Evolutionary conservation across 2,888 invertebrate species (phyloP), one percentile per base, ranked within the genome.

Genomic region (Apodemia duryi): DNA sequence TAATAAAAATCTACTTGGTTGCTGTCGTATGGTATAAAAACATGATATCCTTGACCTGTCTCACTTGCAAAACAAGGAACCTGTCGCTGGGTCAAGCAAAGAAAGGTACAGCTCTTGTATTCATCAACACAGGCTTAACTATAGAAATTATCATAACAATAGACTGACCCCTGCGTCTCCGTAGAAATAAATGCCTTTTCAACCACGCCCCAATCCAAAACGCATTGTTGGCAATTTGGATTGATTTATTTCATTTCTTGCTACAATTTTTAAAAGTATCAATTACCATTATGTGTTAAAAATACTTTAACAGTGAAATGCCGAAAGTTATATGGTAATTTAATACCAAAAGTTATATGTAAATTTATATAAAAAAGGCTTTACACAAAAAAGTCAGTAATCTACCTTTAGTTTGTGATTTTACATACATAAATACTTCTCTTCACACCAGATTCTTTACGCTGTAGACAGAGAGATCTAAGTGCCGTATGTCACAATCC

Each of bases 31-130:
- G 38, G 7, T 38, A 38, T 7, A 38, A 64, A 63, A 71, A 71
- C 69, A 41, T 60, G 69, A 70, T 67, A 70, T 67, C 68, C 70
- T 69, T 72, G 72, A 70, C 72, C 72, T 68, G 64, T 68, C 67
- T 63, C 66, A 69, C 70, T 70, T 72, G 70, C 67, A 63, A 60
- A 54, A 61, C 60, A 61, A 57, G 62, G 60, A 80, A 90, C 89
- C 87, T 90, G 90, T 77, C 77, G 74, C 67, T 75, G 78, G 88
- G 88, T 88, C 86, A 89, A 71, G 5, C 57, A 32, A 57, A 57
- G 57, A 57, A 54, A 54, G 57, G 57, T 13, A 32, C 10, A 57
- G 10, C 32, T 72, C 69, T 70, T 68, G 72, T 80, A 84, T 83
- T 77, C 81, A 82, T 81, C 81, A 57, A 29, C 32, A 57, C 29